Base-by-base conservation (phyloP, 2,113 vertebrate genomes). In the Tachysurus vachellii region DNA sequence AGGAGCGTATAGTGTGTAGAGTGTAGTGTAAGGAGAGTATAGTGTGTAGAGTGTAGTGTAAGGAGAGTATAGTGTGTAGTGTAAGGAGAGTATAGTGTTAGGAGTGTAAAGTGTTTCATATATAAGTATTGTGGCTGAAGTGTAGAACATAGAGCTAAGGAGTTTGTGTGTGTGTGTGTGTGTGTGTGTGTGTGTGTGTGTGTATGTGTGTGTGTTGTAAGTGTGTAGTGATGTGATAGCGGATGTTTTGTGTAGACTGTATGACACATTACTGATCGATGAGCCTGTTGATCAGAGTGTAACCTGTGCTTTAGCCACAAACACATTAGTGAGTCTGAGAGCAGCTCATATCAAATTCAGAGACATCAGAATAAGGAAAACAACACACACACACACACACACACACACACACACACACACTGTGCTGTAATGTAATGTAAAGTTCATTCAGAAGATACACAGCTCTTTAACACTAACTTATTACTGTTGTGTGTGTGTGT, bases 161-260 rank as follows among this genome's bases (percentile, higher is more conserved):
- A 1, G 36, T 36, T 1, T 36, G 36, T 36, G 36, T 36, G 36
- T 92, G 91, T 95, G 92, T 94, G 92, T 86, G 92, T 90, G 19
- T 36, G 88, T 89, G 88, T 88, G 62, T 83, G 61, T 88, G 83
- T 88, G 83, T 79, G 70, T 79, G 70, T 75, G 87, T 42, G 61
- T 59, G 76, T 42, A 44, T 68, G 76, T 87, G 82, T 79, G 36
- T 85, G 26, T 57, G 83, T 28, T 5, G 50, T 88, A 73, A 42
- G 36, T 9, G 0, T 47, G 36, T 23, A 11, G 21, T 44, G 13
- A 5, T 54, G 14, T 79, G 36, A 36, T 36, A 79, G 50, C 53
- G 76, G 76, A 79, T 56, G 53, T 79, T 79, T 79, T 79, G 21
- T 56, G 50, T 79, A 79, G 76, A 79, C 28, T 31, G 28, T 79